These are phyloP conservation scores for Siderastrea siderea DNA, from an alignment of 92 coral and sea anemone species.

Conservation along the genomic window DNA sequence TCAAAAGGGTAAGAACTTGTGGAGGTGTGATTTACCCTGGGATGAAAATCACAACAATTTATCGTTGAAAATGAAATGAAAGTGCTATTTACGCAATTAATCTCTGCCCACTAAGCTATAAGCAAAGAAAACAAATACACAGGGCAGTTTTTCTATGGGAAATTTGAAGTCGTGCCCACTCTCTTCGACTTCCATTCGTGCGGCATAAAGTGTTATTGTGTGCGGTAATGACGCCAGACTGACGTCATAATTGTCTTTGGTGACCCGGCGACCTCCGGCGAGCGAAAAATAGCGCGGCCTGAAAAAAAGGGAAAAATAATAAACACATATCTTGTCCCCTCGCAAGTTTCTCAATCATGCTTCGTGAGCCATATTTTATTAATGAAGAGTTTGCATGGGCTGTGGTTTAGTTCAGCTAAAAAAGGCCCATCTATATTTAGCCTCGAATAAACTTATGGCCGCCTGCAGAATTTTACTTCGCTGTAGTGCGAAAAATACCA, in stretches of 20 bases:
- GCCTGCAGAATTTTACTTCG: slow-evolving; percentile 32
- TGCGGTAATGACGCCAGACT: neutral
- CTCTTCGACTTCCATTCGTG: neutral
- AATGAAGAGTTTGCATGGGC: slow-evolving; percentile 18
- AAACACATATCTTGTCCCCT: neutral
- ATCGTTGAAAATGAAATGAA: too few relatives aligned
- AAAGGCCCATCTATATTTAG: slow-evolving; percentile 58
- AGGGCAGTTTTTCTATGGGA: neutral
- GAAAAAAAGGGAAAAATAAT: neutral
- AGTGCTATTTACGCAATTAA: too few relatives aligned
- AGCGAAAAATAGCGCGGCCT: too few relatives aligned
- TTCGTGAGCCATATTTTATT: slow-evolving; percentile 21
- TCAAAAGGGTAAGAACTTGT: too few relatives aligned
- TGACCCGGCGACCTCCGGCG: neutral
- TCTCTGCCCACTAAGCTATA: too few relatives aligned
- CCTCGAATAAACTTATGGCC: slow-evolving; percentile 34
- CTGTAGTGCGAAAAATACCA: slow-evolving; percentile 43
- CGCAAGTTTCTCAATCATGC: neutral
- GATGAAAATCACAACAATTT: too few relatives aligned
- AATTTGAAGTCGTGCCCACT: neutral
- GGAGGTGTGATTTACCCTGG: too few relatives aligned
- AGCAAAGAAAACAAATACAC: too few relatives aligned
- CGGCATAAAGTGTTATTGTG: neutral
- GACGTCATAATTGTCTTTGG: neutral
- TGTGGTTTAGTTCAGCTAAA: slow-evolving; percentile 36